Conservation (phyloP, 2,797 vertebrate genomes). For the Thamnophis elegans region DNA sequence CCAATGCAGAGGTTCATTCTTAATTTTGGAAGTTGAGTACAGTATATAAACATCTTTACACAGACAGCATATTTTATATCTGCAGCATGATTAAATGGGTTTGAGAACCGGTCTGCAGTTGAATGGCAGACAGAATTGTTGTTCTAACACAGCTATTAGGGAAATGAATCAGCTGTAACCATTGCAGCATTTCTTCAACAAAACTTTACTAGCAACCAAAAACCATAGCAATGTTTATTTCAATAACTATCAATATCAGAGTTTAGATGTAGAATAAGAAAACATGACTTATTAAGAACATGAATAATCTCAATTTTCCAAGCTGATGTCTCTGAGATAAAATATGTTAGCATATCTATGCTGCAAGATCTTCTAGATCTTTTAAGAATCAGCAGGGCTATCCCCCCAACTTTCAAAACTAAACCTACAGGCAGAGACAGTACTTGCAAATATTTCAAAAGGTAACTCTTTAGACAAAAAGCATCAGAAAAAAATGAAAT, state of each 20-base stretch:
- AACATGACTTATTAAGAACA: background rate
- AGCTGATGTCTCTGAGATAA: background rate
- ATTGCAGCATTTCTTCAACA: conserved; percentile 23
- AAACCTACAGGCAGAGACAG: conserved; percentile 43
- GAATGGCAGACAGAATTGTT: background rate
- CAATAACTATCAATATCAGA: background rate
- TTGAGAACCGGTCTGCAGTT: background rate
- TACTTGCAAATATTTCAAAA: conserved; percentile 44
- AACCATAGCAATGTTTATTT: background rate
- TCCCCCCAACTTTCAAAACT: conserved; percentile 24
- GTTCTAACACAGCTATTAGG: conserved; percentile 13
- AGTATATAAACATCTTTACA: background rate
- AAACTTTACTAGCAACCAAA: conserved; percentile 1
- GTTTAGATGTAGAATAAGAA: background rate
- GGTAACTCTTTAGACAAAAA: conserved; percentile 44
- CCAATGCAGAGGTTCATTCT: background rate
- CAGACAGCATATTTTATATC: conserved; percentile 9
- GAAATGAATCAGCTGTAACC: background rate
- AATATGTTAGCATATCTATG: background rate
- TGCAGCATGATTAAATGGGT: background rate
- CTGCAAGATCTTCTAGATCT: conserved; percentile 1
- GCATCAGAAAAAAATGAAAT: background rate
- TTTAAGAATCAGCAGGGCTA: conserved; percentile 25
- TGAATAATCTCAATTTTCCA: background rate
- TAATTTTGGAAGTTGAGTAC: background rate